Base-by-base conservation (phyloP, 2,113 vertebrate genomes). In the Hemicordylus capensis region DNA sequence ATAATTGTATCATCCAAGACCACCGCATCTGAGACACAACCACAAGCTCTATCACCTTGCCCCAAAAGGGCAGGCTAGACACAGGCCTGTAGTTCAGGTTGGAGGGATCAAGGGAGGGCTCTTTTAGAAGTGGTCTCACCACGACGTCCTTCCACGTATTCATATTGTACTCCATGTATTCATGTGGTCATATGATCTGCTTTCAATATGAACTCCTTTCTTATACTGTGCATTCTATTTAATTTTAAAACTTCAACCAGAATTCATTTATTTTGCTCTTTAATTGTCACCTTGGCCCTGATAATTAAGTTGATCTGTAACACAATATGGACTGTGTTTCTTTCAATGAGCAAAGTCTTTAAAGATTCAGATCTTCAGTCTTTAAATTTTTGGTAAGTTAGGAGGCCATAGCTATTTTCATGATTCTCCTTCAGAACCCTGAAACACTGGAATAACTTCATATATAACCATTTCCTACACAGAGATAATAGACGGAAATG, bases 261-360 rank as follows among this genome's bases (percentile, higher is more conserved):
- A 82, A 82, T 82, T 82, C 73, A 73, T 82, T 82, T 73, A 54
- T 84, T 84, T 84, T 66, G 34, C 67, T 34, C 46, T 84, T 84
- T 73, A 82, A 67, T 39, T 73, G 42, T 46, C 42, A 73, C 51
- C 37, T 19, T 82, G 54, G 20, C 61, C 70, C 39, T 82, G 67
- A 73, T 82, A 67, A 46, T 82, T 82, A 73, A 46, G 69, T 31
- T 73, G 54, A 82, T 76, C 46, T 56, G 74, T 64, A 56, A 17
- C 44, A 56, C 61, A 51, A 22, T 48, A 64, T 37, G 34, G 31
- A 39, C 67, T n/a, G 67, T 84, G 66, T 70, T 67, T 76, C n/a
- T 37, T n/a, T 34, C 48, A 56, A 56, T 31, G 58, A 84, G 46
- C 37, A 37, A 10, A 63, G 39, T 46, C 56, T 76, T 56, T 76